phyloP scores from a whole-genome alignment of 2,888 invertebrate genomes.

The Nemurella pictetii region DNA sequence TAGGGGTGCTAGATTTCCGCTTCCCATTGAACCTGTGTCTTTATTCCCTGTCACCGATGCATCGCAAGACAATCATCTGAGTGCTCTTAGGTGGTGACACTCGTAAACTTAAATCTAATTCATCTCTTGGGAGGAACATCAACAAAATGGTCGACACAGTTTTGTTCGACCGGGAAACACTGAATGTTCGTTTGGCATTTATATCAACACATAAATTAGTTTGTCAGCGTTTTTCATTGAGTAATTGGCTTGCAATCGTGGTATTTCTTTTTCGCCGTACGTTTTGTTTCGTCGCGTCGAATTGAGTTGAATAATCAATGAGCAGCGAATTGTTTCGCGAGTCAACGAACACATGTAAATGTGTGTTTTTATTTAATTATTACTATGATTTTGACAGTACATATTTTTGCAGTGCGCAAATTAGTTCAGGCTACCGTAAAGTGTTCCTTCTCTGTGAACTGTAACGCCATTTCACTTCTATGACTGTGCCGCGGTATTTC shows the following conservation, averaged over 20 bases:
- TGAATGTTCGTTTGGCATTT: neutral
- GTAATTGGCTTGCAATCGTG: neutral
- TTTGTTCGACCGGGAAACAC: neutral
- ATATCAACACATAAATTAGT: neutral
- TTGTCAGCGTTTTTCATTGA: neutral
- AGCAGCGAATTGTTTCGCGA: neutral
- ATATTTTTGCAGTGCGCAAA: neutral
- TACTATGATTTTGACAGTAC: neutral
- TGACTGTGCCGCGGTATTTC: neutral
- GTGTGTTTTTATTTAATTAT: neutral
- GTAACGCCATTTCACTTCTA: neutral
- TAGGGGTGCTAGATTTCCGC: neutral
- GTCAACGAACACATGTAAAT: neutral
- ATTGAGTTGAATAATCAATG: neutral
- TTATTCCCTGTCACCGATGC: neutral
- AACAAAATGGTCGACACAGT: neutral
- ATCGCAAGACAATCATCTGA: neutral
- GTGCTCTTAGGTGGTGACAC: slow-evolving; percentile 2
- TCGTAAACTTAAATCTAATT: neutral
- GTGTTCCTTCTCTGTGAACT: neutral
- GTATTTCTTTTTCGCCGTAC: neutral
- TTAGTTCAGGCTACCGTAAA: neutral
- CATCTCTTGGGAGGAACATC: neutral
- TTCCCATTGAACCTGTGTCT: neutral
- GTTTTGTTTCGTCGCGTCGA: neutral